These are phyloP conservation scores for Actenoides hombroni DNA, from an alignment of 2,113 vertebrate species.

Conservation along the genomic window DNA sequence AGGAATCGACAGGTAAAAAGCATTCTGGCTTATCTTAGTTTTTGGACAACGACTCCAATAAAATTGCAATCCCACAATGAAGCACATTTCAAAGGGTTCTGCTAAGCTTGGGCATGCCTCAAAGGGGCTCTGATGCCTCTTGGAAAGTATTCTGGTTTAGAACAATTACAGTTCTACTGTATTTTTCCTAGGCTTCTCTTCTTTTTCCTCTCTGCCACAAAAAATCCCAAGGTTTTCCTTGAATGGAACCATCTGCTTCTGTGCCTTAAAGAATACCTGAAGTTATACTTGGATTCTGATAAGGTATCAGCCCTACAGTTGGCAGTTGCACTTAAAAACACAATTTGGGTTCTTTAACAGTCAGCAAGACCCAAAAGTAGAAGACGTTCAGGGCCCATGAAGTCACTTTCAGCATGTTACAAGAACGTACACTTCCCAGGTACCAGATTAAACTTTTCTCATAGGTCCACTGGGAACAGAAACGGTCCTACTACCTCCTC, in stretches of 20 bases:
- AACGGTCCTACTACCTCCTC: not conserved
- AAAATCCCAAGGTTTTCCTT: slow-evolving; percentile 1
- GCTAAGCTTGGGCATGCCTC: slow-evolving; percentile 10
- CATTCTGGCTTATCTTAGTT: not conserved
- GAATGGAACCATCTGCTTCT: not conserved
- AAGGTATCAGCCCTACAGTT: not conserved
- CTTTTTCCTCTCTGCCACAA: not conserved
- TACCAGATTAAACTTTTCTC: not conserved
- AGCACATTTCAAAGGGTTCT: slow-evolving; percentile 41
- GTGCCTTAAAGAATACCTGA: not conserved
- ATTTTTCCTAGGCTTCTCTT: not conserved
- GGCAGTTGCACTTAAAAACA: not conserved
- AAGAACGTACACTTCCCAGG: not conserved
- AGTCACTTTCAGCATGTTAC: not conserved
- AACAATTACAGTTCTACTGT: not conserved
- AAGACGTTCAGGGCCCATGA: not conserved
- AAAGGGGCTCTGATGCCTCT: not conserved
- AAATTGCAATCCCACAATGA: slow-evolving; percentile 3
- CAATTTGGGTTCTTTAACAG: not conserved
- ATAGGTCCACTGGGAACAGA: not conserved
- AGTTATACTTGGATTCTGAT: not conserved
- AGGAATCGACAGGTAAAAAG: not conserved
- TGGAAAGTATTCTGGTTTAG: slow-evolving; percentile 39
- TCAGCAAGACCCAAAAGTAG: not conserved
- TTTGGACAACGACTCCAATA: slow-evolving; percentile 4